Base-by-base conservation (phyloP, 1,140 invertebrate genomes). In the Papilio glaucus region DNA sequence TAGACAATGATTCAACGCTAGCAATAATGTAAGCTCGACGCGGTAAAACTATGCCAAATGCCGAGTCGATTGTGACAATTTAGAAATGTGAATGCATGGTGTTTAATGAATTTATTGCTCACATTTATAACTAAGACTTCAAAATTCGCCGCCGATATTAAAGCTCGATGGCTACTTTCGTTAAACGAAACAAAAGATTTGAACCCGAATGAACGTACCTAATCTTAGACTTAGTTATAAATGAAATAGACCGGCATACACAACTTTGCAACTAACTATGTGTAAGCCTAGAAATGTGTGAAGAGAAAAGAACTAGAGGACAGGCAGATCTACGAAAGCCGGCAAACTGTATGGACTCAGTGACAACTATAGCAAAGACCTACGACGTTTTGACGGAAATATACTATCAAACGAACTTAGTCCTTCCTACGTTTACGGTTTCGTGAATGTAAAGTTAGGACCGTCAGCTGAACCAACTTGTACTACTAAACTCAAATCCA, bases 301-400 rank as follows among this genome's bases (percentile, higher is more conserved):
- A 57, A 57, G 49, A 57, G 63, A 38, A 63, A 18, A 63, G 18
- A 41, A 65, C 33, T 41, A 65, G 18, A 69, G 24, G 45, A 69
- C 67, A 69, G 67, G 67, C 67, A 69, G 67, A 69, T 53, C 67
- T 69, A 69, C 67, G 67, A 53, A 69, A 69, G 67, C 67, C 29
- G 67, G 42, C 67, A 37, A 69, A 69, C 45, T 53, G 21, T 24
- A 69, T 69, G 67, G 42, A 42, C 12, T 29, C 24, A 24, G 41
- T 45, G 39, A 45, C 8, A 15, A 18, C 24, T 37, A 69, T 37
- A 12, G 67, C 26, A 18, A 53, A 68, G 24, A 45, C 67, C 26
- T 69, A 21, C 67, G 45, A 69, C 45, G 67, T 33, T 69, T 69
- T 69, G 67, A 69, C 29, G 67, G 67, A 69, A 37, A 15, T 24